Evolutionary conservation across 2,888 invertebrate species (phyloP).

Genomic region (Erebia ligea): DNA sequence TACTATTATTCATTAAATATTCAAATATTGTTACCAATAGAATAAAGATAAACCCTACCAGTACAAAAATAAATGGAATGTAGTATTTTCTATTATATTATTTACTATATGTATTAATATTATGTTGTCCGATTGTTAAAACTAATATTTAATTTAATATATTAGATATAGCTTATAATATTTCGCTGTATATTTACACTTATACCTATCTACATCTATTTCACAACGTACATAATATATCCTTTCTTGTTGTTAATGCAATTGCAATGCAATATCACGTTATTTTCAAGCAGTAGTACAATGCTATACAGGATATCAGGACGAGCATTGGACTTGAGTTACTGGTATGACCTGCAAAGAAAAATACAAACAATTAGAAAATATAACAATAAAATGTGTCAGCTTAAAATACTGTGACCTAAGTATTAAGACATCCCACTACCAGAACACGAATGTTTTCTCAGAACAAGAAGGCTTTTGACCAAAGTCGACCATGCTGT

Average conservation of each 20-base stretch:
- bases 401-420: too few species aligned
- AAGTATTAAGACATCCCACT: too few species aligned
- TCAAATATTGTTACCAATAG: not conserved
- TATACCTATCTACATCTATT: slow-evolving; percentile 6
- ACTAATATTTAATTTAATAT: not conserved
- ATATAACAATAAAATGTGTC: not conserved
- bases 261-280: slow-evolving; percentile 46
- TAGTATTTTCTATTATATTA: not conserved
- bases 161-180: not conserved
- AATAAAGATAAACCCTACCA: not conserved
- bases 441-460: too few species aligned
- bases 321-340: slow-evolving; percentile 38
- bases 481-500: too few species aligned
- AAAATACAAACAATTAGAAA: not conserved
- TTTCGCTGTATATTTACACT: slow-evolving; percentile 12
- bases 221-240: not conserved
- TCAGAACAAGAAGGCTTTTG: too few species aligned
- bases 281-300: slow-evolving; percentile 46
- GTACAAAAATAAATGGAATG: not conserved
- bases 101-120: not conserved
- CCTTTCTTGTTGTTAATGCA: slow-evolving; percentile 1
- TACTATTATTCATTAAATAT: not conserved
- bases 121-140: not conserved
- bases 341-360: slow-evolving; percentile 45
- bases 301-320: slow-evolving; percentile 32